Conservation (phyloP, 2,113 vertebrate species). For the Chamaetylas fuelleborni region DNA sequence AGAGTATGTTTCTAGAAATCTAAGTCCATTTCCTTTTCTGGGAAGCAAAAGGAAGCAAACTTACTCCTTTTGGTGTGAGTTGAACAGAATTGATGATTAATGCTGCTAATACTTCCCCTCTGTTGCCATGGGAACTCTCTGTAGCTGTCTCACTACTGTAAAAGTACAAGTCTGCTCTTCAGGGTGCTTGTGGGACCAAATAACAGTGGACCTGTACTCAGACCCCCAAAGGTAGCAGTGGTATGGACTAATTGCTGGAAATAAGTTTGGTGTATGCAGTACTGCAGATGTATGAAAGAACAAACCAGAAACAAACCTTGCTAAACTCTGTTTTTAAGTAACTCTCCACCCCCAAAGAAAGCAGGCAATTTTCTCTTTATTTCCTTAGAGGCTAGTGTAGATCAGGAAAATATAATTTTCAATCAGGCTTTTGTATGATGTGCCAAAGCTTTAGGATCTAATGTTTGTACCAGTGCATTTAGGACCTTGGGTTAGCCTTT, state of each 20-base stretch:
- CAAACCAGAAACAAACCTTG: fast-evolving
- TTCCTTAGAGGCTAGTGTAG: not conserved
- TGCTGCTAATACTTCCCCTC: not conserved
- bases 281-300: not conserved
- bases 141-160: not conserved
- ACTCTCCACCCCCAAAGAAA: not conserved
- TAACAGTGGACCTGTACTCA: not conserved
- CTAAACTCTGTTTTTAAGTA: not conserved
- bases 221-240: not conserved
- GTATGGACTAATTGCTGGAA: not conserved
- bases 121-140: not conserved
- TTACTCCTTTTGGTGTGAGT: not conserved
- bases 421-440: not conserved
- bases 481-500: not conserved
- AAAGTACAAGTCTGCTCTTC: not conserved
- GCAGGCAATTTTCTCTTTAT: not conserved
- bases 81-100: not conserved
- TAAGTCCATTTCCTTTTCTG: not conserved
- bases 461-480: not conserved
- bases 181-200: not conserved
- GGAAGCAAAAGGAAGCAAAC: not conserved
- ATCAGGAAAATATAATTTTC: not conserved
- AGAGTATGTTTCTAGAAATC: not conserved
- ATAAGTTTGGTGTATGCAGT: not conserved
- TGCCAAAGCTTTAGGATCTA: not conserved